Percentiles rank a stretch among this genome's conserved stretches.
phyloP scores from a whole-genome alignment of 1,140 invertebrate species.

The Meteorus sp. region DNA sequence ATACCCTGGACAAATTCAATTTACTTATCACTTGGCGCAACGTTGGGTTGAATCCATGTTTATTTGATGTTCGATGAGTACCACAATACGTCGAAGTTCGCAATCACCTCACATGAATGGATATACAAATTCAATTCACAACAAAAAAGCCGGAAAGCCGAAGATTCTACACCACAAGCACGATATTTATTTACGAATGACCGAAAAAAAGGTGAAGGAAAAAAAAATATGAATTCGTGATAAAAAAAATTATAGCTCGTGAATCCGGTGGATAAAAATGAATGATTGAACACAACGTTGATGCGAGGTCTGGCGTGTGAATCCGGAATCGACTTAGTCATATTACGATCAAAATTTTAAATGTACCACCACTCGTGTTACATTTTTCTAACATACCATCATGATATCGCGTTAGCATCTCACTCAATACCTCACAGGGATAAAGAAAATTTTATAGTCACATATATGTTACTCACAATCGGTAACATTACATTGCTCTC shows the following conservation, averaged over 20 bases:
- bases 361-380: background rate
- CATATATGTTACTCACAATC: too few species aligned
- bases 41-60: background rate
- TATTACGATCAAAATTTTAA: background rate
- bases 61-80: background rate
- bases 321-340: background rate
- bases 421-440: too few species aligned
- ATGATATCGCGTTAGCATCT: too few species aligned
- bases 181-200: constrained; percentile 25
- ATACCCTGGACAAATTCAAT: background rate
- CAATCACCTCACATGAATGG: too few species aligned
- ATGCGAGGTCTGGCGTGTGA: background rate
- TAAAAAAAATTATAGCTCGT: constrained; percentile 15
- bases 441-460: too few species aligned
- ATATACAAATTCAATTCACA: background rate
- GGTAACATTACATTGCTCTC: too few species aligned
- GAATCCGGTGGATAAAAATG: constrained; percentile 25
- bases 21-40: background rate
- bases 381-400: background rate
- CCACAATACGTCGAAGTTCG: too few species aligned
- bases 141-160: constrained; percentile 4
- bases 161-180: constrained; percentile 13
- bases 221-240: too few species aligned
- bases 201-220: too few species aligned
- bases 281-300: background rate